Conservation (phyloP, 2,888 invertebrate species). For the Helleia helle region DNA sequence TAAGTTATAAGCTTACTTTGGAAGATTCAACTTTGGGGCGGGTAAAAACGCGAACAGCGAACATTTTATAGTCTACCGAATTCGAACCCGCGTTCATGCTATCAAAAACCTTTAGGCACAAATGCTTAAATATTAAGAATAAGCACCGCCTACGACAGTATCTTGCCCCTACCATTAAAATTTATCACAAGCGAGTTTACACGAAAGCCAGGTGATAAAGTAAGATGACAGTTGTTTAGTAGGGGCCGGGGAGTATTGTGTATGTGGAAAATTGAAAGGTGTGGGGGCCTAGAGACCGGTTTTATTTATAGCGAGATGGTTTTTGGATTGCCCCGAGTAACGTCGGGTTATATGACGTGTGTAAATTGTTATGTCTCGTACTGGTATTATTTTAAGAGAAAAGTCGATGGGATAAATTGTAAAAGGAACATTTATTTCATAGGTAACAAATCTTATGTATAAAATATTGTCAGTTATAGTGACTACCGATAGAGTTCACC, state of each 20-base stretch:
- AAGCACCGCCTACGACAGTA: constrained; percentile 45
- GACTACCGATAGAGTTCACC: too few species aligned
- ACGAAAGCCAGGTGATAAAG: constrained; percentile 68
- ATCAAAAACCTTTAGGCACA: too few species aligned
- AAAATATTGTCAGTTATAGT: too few species aligned
- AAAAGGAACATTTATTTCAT: too few species aligned
- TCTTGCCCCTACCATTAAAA: constrained; percentile 64
- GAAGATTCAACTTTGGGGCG: too few species aligned
- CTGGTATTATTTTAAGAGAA: too few species aligned
- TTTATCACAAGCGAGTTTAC: constrained; percentile 66
- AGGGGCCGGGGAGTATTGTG: constrained; percentile 59
- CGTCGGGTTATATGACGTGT: constrained; percentile 26
- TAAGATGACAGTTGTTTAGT: constrained; percentile 74
- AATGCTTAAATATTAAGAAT: neutral
- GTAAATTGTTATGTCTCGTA: constrained; percentile 18
- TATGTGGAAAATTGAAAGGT: constrained; percentile 67
- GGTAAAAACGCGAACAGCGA: too few species aligned
- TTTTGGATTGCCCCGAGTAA: constrained; percentile 60
- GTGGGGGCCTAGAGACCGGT: constrained; percentile 60
- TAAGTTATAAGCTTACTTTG: too few species aligned
- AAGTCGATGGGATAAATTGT: too few species aligned
- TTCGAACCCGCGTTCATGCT: too few species aligned
- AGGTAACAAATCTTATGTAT: too few species aligned
- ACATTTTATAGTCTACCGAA: too few species aligned
- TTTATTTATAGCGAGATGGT: constrained; percentile 68